Evolutionary conservation across 2,113 vertebrate species (phyloP), one percentile per base, ranked within the genome.

Genomic region (Callaeas wilsoni): DNA sequence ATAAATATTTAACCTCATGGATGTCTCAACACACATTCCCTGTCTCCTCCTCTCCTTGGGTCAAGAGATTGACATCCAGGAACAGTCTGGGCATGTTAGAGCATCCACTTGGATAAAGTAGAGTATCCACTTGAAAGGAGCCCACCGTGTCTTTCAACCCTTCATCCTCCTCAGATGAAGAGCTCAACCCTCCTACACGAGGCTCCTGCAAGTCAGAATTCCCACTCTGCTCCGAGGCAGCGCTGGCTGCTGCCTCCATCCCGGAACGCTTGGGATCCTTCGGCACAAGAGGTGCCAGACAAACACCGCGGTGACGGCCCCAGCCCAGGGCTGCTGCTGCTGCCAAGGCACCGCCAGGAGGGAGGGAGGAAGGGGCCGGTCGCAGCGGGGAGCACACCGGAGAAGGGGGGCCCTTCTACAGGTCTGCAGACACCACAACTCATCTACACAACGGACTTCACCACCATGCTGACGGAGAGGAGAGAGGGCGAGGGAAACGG

Each of bases 401-500:
- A 94, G 87, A 94, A 94, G 75, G 87, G 82, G 50, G 49, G n/a
- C 94, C 84, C 97, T 98, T 96, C 98, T 98, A 97, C 98, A 94
- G 97, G 94, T 97, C 98, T 98, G 98, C 97, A 97, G 98, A 98
- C 98, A 98, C 98, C 98, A 97, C 96, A 97, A 98, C 97, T 98
- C 97, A 97, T 95, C 98, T 98, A 98, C 97, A 96, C 97, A 98
- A 97, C 94, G 91, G 95, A 98, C 98, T 98, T 98, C 98, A 98
- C 98, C 98, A 98, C 98, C 98, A 97, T 98, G 98, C 98, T 97
- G 98, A 99, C 98, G 97, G 97, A 98, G 95, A 98, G 98, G 98
- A 98, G 97, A 98, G 97, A 97, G 96, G 92, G 93, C 13, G 7
- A 97, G 98, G 98, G 97, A 98, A 97, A 97, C 90, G 97, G 83